Evolutionary conservation across 1,140 invertebrate species (phyloP).

Genomic region (Musca vetustissima): DNA sequence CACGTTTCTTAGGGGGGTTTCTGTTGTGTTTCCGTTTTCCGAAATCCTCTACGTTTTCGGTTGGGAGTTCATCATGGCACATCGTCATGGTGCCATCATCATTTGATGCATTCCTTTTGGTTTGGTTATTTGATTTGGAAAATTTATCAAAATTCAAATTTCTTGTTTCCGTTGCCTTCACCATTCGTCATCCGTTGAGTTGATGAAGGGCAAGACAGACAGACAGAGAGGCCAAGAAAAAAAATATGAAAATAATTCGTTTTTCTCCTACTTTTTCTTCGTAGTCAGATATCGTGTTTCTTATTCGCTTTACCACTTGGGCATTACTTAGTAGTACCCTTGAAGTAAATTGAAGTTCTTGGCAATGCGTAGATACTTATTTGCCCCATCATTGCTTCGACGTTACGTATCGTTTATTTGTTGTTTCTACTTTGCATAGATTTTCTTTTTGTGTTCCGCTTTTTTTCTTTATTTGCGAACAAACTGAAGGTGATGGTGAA

Average conservation of each 20-base stretch:
- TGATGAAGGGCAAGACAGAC: background rate
- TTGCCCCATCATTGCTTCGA: background rate
- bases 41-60: background rate
- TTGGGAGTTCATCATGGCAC: background rate
- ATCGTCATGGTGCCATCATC: too few relatives aligned
- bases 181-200: background rate
- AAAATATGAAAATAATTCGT: background rate
- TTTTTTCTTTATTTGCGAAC: too few relatives aligned
- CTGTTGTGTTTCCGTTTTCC: background rate
- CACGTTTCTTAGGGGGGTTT: conserved; percentile 5
- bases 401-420: too few relatives aligned
- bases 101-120: background rate
- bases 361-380: background rate
- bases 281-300: background rate
- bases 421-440: background rate
- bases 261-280: too few relatives aligned
- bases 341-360: conserved; percentile 21
- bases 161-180: conserved; percentile 15
- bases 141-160: conserved; percentile 25
- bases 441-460: too few relatives aligned
- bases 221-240: background rate
- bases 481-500: too few relatives aligned
- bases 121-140: conserved; percentile 11
- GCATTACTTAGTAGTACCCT: conserved; percentile 19
- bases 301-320: conserved; percentile 12